Evolutionary conservation across 2,797 vertebrate species (phyloP), one percentile per base, ranked within the genome.

Genomic region (Chromis chromis): DNA sequence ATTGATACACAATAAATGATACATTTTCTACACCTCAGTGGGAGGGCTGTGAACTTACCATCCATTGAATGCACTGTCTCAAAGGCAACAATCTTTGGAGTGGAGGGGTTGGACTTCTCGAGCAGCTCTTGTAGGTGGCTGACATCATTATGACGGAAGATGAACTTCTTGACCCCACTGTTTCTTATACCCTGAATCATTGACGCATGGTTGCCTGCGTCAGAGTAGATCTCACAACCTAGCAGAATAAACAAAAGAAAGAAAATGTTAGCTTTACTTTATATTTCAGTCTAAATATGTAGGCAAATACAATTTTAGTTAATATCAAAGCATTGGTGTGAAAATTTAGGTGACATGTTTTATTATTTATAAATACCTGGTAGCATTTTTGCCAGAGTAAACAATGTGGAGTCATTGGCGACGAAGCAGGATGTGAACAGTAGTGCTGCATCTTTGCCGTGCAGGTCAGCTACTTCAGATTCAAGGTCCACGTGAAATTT

Each of bases 41-140:
- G 3, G 28, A 21, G 8, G 11, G 13, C 7, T 63, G 49, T 44
- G 17, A 25, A 36, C 95, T 92, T 76, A 98, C 97, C 97, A 70
- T 98, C 96, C 96, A 98, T 99, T 0, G 97, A 98, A 86, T 97
- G 96, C 70, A 98, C 96, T 0, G 97, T 97, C 90, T 99, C 98
- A 85, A 98, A 98, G 0, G 96, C 96, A 46, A 98, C 96, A 4
- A 98, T 98, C 92, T 97, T 98, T 24, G 97, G 96, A 61, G 90
- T 91, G 0, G 93, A 88, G 0, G 95, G 94, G 54, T 98, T 91
- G 0, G 96, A 96, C 19, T 93, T 95, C 79, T 94, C 89, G 49
- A 98, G 86, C 0, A 98, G 91, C 6, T 97, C 95, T 74, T 84
- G 87, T 16, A 98, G 92, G 59, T 97, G 96, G 55, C 12, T 58